These are phyloP conservation scores for Julus scandinavius DNA, from an alignment of 2,888 invertebrate genomes.

Conservation along the genomic window DNA sequence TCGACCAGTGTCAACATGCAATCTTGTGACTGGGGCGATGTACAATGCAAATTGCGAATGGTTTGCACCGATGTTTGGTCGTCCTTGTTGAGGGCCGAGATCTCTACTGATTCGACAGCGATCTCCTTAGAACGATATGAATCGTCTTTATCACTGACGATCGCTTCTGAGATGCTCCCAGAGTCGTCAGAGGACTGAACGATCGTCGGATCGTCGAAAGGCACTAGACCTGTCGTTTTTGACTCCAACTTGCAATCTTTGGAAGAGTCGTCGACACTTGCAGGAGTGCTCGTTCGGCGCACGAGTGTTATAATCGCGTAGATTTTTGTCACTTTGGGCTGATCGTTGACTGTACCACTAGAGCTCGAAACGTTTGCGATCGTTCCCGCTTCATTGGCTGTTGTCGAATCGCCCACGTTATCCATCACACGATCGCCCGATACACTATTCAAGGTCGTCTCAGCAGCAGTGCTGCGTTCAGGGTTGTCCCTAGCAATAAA, in stretches of 20 bases:
- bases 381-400: background rate
- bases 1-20: background rate
- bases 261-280: background rate
- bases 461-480: background rate
- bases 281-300: background rate
- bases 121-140: too few species aligned
- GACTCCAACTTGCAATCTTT: background rate
- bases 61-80: background rate
- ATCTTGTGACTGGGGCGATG: background rate
- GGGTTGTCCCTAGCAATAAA: background rate
- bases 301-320: background rate
- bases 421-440: background rate
- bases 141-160: background rate
- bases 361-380: background rate
- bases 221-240: background rate
- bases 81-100: background rate
- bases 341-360: background rate
- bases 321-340: background rate
- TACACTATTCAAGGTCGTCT: background rate
- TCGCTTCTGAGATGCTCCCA: background rate
- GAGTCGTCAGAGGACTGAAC: too few species aligned
- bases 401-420: background rate
- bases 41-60: too few species aligned
- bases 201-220: too few species aligned
- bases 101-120: too few species aligned